Evolutionary conservation across 2,797 vertebrate genomes (phyloP), one percentile per base, ranked within the genome.

Genomic region (Threskiornis aethiopicus): DNA sequence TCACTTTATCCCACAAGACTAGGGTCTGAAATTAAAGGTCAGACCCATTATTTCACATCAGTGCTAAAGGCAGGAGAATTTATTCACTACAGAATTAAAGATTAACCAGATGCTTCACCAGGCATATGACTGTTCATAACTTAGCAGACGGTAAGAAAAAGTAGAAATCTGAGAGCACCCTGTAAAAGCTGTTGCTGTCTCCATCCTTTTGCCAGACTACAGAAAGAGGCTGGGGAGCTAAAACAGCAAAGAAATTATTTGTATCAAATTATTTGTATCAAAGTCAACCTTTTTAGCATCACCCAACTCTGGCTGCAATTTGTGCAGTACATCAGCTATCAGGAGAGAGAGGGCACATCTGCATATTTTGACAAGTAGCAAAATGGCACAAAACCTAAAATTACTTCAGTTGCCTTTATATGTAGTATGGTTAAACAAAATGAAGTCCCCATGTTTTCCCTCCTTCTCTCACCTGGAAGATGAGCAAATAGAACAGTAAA

Each of bases 11-110:
- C 91, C 92, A 89, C 59, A 94, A 90, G 77, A 93, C 37, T 35
- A 47, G 51, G 86, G 52, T 93, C 77, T 96, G 87, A 96, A 97
- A 95, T 97, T 92, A 97, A 97, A 97, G 97, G 96, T 97, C 96
- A 97, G 85, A 77, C 37, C 87, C 92, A 96, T 97, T 96, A 96
- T 87, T 96, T 94, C 90, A 94, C 73, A 95, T 93, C 78, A 95
- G 70, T 71, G 89, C 85, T 90, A 84, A 95, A 96, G 93, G 91
- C 92, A 93, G 81, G 65, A 92, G 93, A 94, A 95, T 86, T 95
- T 96, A 95, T 94, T 95, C 94, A 87, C 93, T 89, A 62, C 77
- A 94, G 92, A 97, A 96, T 95, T 93, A 93, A 96, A 96, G 93
- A 96, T 93, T 95, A 96, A 93, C 55, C 77, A 89, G 91, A 90